Evolutionary conservation across 2,888 invertebrate species (phyloP), one percentile per base, ranked within the genome.

Genomic region (Eulithis prunata): DNA sequence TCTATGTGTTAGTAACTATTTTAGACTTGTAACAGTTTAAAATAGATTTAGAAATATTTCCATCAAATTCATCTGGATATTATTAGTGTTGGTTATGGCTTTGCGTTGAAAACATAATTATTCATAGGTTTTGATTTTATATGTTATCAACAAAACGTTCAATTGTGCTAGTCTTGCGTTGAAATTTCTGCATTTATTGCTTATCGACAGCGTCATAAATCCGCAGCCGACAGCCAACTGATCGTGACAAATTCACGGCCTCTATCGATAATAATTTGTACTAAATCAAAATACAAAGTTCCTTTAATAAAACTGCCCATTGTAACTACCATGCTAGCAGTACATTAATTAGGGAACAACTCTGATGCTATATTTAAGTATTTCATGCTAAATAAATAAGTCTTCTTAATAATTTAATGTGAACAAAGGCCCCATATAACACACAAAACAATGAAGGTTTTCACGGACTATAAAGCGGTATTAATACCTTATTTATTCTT

Each of bases 401-500:
- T 80, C 78, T 76, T 78, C 77, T 78, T 73, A 74, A 75, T 70
- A 21, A 74, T 81, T 81, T 84, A 83, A 79, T 80, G 75, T 74
- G 79, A 82, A 86, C 84, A 85, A 85, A 83, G 78, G 75, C 77
- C 72, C 75, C 68, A 79, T 75, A 78, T 75, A 78, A 76, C 75
- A 80, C 79, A 80, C 84, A 87, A 53, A 60, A 89, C 90, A 91
- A 89, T 89, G 88, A 85, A 85, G 82, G 82, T 82, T 90, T 91
- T 91, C 90, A 91, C 88, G 90, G 85, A 85, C 88, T 90, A 89
- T 91, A 91, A 91, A 90, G 84, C 81, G 80, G 83, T 87, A 90
- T 90, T 90, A 89, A 88, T 90, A 89, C 86, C 81, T 87, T 91
- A 91, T 91, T 90, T 91, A 90, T 90, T 90, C 84, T 82, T 86